Base-by-base conservation (phyloP, 2,888 invertebrate genomes). In the Tridacna gigas region DNA sequence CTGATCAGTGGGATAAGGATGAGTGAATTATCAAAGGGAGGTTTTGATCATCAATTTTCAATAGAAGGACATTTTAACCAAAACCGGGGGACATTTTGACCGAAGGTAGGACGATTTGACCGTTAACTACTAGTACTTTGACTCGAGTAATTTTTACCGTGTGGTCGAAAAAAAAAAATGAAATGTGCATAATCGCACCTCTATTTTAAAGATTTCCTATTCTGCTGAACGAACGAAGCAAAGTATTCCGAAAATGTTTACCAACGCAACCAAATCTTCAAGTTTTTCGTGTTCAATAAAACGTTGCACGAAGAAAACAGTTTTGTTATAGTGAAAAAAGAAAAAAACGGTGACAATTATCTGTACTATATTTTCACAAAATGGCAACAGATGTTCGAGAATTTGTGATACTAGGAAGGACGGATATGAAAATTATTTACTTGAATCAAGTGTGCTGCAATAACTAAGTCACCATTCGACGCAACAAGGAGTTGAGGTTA, bases 171-270 rank as follows among this genome's bases (percentile, higher is more conserved):
- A 61, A n/a, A 1, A n/a, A 61, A n/a, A n/a, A 61, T 0, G 11
- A n/a, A 61, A 61, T 22, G 25, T 13, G 26, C 25, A 25, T 11
- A 47, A n/a, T 0, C n/a, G 28, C 47, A 69, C 37, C 37, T 37
- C 37, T 7, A 37, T 37, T 37, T 37, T 37, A 37, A 37, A 37
- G 37, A 37, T 37, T 7, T 37, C 37, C 37, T 37, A 37, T 37
- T 13, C 45, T 13, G n/a, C 3, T 69, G 5, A 20, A n/a, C 1
- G 69, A 69, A n/a, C 56, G 67, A 45, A 26, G 37, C 74, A 63
- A 80, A 77, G 61, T 9, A n/a, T 61, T 74, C 83, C 83, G 78
- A 84, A 84, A 78, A 84, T 84, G 83, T 84, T 80, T 84, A 84
- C 83, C 83, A 75, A 69, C 74, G 83, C 83, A 84, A 83, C 83